These are phyloP conservation scores for Vollenhovia emeryi DNA, from an alignment of 1,140 invertebrate genomes.

Conservation along the genomic window DNA sequence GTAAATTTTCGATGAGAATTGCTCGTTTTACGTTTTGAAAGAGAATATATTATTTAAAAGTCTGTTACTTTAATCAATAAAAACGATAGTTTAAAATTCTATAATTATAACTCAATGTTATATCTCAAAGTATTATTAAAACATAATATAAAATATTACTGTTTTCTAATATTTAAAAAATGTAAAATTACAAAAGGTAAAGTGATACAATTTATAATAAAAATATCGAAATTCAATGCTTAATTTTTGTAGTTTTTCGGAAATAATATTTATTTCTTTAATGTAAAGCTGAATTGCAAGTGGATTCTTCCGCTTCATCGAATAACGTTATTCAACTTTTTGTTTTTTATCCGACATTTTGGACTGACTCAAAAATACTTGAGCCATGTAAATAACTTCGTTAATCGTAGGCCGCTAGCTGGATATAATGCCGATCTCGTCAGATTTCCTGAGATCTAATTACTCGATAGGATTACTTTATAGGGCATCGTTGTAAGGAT, in stretches of 20 bases:
- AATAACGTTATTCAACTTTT: neutral
- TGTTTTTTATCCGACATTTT: neutral
- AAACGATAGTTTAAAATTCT: neutral
- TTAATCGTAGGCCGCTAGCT: slow-evolving; percentile 35
- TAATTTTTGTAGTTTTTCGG: neutral
- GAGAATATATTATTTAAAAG: neutral
- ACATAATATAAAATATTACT: too few species aligned
- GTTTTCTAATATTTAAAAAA: neutral
- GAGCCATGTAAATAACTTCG: slow-evolving; percentile 27
- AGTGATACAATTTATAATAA: too few species aligned
- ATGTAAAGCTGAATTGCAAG: neutral
- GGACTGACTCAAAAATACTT: neutral
- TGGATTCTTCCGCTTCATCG: neutral
- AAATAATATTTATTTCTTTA: slow-evolving; percentile 7
- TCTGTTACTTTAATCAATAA: slow-evolving; percentile 1
- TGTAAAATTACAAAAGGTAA: too few species aligned
- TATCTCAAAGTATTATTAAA: neutral
- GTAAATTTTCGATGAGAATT: neutral
- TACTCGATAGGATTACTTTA: slow-evolving; percentile 49
- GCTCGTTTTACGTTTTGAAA: neutral
- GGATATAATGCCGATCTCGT: slow-evolving; percentile 23
- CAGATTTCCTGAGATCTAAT: slow-evolving; percentile 43
- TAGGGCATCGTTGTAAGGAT: slow-evolving; percentile 37
- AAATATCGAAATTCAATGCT: neutral
- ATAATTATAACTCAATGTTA: neutral